Evolutionary conservation across 92 coral and sea anemone genomes (phyloP), one percentile per base, ranked within the genome.

Genomic region (Zoanthus solanderi): DNA sequence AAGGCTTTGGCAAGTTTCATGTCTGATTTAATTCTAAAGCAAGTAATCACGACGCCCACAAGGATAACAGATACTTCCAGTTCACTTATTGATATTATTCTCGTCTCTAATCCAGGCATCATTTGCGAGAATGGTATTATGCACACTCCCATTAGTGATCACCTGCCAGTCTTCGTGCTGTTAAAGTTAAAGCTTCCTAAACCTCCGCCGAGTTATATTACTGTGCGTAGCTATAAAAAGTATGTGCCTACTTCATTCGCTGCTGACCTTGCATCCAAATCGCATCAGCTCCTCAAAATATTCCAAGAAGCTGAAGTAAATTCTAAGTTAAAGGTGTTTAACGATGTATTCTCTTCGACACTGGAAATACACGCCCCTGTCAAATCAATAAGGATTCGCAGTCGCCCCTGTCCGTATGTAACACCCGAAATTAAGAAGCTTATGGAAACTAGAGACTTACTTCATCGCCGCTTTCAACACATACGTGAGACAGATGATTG

Each of bases 21-120:
- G 46, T 65, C 74, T 18, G 94, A 93, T 30, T 48, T 93, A 84
- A 90, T 88, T 83, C 86, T 93, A 75, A 81, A 30, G 23, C 96
- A 93, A 81, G 81, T 91, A 28, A 93, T 93, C 46, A 79, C 66
- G 57, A 61, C 80, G 17, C 96, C 92, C 52, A 93, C 96, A 48
- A 90, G 92, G 89, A 93, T 93, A 10, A 91, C 96, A 1, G 85
- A 83, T 45, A 78, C 84, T 47, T 47, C 89, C 30, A 79, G 88
- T 74, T 79, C 94, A 76, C 78, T 91, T 34, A 75, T 93, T n/a
- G 96, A 91, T 72, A 92, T 93, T 30, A 91, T 93, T 83, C 79
- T 93, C 37, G 86, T 72, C 65, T 90, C 93, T 23, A 23, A 13
- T 69, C 90, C 14, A 76, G 72, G 66, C 66, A 56, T 74, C 78